Evolutionary conservation across 35 echinoderm and acorn worm genomes (phyloP).

Genomic region (Diadema setosum): DNA sequence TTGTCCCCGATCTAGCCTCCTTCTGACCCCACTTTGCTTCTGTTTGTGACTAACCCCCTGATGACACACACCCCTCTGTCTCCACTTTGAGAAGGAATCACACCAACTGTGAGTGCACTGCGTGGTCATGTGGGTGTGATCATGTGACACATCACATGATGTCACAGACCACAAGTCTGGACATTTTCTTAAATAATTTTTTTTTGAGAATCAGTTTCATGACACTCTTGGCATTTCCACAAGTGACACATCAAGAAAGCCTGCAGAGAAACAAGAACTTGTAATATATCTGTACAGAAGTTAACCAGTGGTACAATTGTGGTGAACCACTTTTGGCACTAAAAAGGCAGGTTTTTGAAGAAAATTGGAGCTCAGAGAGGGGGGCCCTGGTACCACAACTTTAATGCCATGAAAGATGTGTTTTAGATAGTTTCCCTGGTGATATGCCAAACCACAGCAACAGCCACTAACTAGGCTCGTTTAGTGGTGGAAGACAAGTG

Average conservation of each 20-base stretch:
- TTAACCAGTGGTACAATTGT: background rate
- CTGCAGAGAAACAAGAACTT: background rate
- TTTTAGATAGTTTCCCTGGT: background rate
- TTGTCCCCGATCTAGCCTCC: no score
- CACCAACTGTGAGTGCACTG: background rate
- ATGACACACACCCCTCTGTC: background rate
- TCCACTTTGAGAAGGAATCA: background rate
- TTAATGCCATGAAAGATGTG: no score
- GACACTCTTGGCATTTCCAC: no score
- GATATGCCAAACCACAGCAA: background rate
- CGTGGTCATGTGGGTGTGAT: constrained; percentile 1
- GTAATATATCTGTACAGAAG: no score
- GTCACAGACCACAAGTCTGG: background rate
- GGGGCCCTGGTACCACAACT: no score
- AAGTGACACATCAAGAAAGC: no score
- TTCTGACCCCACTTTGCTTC: no score
- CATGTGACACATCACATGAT: background rate
- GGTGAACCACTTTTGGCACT: background rate
- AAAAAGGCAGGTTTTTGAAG: background rate
- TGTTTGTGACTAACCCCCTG: no score
- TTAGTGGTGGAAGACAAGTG: no score
- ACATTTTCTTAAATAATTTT: no score
- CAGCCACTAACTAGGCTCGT: background rate
- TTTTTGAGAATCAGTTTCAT: no score
- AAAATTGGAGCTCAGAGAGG: background rate